Base-by-base conservation (phyloP, 2,888 invertebrate species). In the Cheilosia vernalis region DNA sequence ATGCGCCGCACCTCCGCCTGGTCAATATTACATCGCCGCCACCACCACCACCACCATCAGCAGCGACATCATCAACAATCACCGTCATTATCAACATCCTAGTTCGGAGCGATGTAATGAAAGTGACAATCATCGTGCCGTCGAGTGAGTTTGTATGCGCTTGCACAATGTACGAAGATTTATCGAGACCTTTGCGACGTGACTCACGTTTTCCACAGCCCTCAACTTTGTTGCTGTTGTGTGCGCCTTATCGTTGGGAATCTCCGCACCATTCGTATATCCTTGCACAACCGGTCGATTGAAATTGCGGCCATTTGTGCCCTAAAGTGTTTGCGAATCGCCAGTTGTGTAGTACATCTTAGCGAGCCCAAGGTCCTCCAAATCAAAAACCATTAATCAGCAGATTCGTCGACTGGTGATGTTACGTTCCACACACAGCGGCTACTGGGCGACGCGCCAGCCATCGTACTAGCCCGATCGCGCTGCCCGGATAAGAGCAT, bases 321-420 rank as follows among this genome's bases (percentile, higher is more conserved):
- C 85, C 64, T 77, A 81, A 85, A 85, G 85, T 85, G 81, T 70
- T 80, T 80, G 60, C 76, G 74, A 66, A 84, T 79, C 53, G 60
- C 74, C 76, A 70, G 70, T 42, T 37, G 37, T 37, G 37, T 37
- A 37, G 47, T 56, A 78, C 67, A 63, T 77, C 58, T 51, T 30
- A 21, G 30, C 61, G 19, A 47, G 53, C 74, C 53, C 42, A 56
- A 51, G 76, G 85, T 72, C 67, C 81, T 72, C 67, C 85, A 72
- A 85, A 85, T 85, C 85, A 85, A 77, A 81, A 70, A 51, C 81
- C 81, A 85, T 85, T 85, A 85, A 85, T 85, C 85, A 81, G 85
- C 77, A 77, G 72, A 85, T 83, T 83, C 77, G 67, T 49, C 60
- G 56, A 64, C 70, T 19, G 56, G n/a, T 55, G 64, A 80, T 80